phyloP scores from a whole-genome alignment of 2,797 vertebrate species.

The Hozukius guyotensis region DNA sequence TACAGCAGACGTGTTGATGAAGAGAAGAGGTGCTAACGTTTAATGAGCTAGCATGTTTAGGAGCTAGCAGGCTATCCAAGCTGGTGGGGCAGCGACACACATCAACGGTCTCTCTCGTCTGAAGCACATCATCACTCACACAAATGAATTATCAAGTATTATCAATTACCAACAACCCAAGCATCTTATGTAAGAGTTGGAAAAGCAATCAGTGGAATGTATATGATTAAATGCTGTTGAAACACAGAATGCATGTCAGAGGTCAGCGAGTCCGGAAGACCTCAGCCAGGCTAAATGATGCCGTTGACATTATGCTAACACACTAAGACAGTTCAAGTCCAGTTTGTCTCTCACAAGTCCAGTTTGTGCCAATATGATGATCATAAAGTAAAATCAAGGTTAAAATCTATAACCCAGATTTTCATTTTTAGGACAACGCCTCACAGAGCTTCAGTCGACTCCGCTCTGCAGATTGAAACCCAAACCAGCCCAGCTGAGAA shows the following conservation, averaged over 20 bases:
- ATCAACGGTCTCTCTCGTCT: not conserved
- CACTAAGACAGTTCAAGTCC: not conserved
- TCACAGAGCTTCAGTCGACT: not conserved
- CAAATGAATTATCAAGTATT: slow-evolving; percentile 7
- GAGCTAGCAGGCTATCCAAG: slow-evolving; percentile 14
- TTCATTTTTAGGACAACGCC: not conserved
- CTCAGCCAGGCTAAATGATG: not conserved
- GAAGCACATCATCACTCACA: not conserved
- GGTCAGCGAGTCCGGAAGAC: slow-evolving; percentile 12
- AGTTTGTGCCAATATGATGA: not conserved
- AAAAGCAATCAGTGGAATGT: slow-evolving; percentile 60
- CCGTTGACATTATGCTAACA: not conserved
- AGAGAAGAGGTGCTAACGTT: slow-evolving; percentile 51
- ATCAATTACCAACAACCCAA: not conserved
- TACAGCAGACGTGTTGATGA: slow-evolving; percentile 55
- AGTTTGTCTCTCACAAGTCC: not conserved
- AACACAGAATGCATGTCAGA: slow-evolving; percentile 26
- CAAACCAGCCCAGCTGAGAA: no score
- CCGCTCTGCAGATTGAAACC: no score
- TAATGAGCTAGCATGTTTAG: slow-evolving; percentile 64
- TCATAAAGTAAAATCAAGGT: not conserved
- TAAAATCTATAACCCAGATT: not conserved
- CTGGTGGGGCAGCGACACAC: not conserved
- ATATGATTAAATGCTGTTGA: slow-evolving; percentile 38
- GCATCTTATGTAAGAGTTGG: slow-evolving; percentile 50